Percentiles rank a stretch among this genome's conserved stretches.
Conservation (phyloP, 2,888 invertebrate species). For the Monoplex corrugatus region DNA sequence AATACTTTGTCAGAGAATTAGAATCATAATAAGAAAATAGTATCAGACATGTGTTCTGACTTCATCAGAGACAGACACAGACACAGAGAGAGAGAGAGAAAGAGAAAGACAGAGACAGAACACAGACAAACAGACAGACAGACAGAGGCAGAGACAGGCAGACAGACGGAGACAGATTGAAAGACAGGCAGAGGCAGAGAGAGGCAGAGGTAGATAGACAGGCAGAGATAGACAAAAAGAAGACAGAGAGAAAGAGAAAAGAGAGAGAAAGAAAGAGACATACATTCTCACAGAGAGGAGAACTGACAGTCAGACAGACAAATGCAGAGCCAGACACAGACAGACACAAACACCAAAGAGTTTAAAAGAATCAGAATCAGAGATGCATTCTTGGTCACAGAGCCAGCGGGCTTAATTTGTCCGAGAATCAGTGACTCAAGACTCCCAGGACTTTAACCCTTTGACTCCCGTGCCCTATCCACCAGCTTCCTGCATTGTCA, state of each 20-base stretch:
- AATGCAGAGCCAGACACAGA: not conserved
- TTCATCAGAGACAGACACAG: not conserved
- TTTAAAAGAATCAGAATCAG: too few relatives aligned
- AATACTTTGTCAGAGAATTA: not conserved
- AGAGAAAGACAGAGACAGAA: not conserved
- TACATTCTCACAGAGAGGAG: not conserved
- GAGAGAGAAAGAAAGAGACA: not conserved
- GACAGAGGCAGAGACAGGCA: not conserved
- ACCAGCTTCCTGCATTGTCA: too few relatives aligned
- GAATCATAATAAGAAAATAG: not conserved
- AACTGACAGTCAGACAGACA: not conserved
- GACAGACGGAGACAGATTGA: not conserved
- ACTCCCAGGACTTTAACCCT: too few relatives aligned
- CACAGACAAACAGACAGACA: not conserved
- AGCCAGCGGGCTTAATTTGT: too few relatives aligned
- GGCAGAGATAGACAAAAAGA: not conserved
- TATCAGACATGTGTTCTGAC: not conserved
- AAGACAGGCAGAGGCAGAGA: not conserved
- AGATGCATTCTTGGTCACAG: too few relatives aligned
- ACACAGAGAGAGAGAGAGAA: not conserved
- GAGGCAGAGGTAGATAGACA: too few relatives aligned
- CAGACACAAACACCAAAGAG: not conserved
- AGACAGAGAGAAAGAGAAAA: not conserved
- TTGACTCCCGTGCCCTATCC: too few relatives aligned
- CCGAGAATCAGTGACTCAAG: too few relatives aligned